Evolutionary conservation across 2,797 vertebrate species (phyloP).

Genomic region (Eupleurogrammus muticus): DNA sequence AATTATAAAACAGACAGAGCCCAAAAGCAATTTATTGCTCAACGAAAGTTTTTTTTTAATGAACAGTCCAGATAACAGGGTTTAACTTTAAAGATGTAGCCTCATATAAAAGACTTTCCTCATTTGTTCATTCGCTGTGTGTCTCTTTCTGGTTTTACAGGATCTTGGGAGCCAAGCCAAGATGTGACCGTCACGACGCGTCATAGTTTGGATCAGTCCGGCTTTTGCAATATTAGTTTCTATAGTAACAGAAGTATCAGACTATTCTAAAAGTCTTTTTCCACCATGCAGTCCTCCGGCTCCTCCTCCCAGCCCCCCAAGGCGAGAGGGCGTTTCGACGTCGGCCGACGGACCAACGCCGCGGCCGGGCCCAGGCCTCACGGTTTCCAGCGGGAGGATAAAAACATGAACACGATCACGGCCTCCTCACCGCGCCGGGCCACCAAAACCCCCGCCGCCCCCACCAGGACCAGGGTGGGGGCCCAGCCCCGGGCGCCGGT

Average conservation of each 20-base stretch:
- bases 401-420: slow-evolving; percentile 81
- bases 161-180: slow-evolving; percentile 75
- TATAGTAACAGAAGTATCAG: slow-evolving; percentile 76
- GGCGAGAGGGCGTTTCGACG: slow-evolving; percentile 81
- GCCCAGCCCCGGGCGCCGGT: slow-evolving; percentile 72
- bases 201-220: slow-evolving; percentile 72
- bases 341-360: slow-evolving; percentile 66
- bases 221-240: slow-evolving; percentile 68
- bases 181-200: slow-evolving; percentile 79
- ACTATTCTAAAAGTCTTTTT: slow-evolving; percentile 47
- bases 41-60: slow-evolving; percentile 27
- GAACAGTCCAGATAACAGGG: slow-evolving; percentile 25
- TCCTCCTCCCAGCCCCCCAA: slow-evolving; percentile 78
- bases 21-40: slow-evolving; percentile 25
- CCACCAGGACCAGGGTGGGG: slow-evolving; percentile 70
- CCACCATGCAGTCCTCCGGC: slow-evolving; percentile 84
- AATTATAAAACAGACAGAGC: slow-evolving; percentile 47
- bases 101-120: slow-evolving; percentile 14
- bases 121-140: slow-evolving; percentile 63
- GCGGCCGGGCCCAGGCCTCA: slow-evolving; percentile 70
- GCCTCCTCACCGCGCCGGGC: slow-evolving; percentile 60
- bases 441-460: slow-evolving; percentile 68
- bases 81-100: slow-evolving; percentile 52
- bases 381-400: slow-evolving; percentile 81
- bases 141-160: slow-evolving; percentile 82